Percentiles rank a stretch among this genome's conserved stretches.
Conservation (phyloP, 1,140 invertebrate genomes). For the Drosophila nannoptera region DNA sequence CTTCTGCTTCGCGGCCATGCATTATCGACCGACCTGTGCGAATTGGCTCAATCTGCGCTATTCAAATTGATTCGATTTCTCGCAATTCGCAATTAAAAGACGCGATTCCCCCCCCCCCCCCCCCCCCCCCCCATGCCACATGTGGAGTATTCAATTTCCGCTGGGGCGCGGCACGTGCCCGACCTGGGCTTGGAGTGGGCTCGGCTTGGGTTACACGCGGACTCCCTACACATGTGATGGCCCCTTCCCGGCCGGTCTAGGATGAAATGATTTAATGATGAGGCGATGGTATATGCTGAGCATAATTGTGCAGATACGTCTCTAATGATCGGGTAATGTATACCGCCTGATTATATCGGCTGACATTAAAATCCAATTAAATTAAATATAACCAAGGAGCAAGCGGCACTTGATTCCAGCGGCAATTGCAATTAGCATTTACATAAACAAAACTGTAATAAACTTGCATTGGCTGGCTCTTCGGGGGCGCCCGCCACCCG, state of each 20-base stretch:
- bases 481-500: too few relatives aligned
- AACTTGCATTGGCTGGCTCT: slow-evolving; percentile 20
- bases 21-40: background rate
- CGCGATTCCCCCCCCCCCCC: too few relatives aligned
- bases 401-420: slow-evolving; percentile 1
- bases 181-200: slow-evolving; percentile 36
- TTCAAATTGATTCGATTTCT: slow-evolving; percentile 39
- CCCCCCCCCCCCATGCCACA: slow-evolving; percentile 62
- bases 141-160: slow-evolving; percentile 66
- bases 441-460: slow-evolving; percentile 49
- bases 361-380: slow-evolving; percentile 71
- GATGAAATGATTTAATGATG: background rate
- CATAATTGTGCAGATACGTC: background rate
- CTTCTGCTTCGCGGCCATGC: slow-evolving; percentile 15
- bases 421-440: slow-evolving; percentile 40
- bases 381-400: slow-evolving; percentile 30
- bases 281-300: too few relatives aligned
- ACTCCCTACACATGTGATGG: slow-evolving; percentile 16
- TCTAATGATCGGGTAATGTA: slow-evolving; percentile 63
- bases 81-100: slow-evolving; percentile 62
- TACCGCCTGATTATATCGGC: slow-evolving; percentile 55
- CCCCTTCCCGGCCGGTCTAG: background rate
- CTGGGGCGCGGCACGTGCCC: slow-evolving; percentile 58
- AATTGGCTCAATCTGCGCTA: slow-evolving; percentile 51
- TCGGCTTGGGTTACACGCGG: slow-evolving; percentile 51